Base-by-base conservation (phyloP, 1,140 invertebrate genomes). In the Ostrea edulis region DNA sequence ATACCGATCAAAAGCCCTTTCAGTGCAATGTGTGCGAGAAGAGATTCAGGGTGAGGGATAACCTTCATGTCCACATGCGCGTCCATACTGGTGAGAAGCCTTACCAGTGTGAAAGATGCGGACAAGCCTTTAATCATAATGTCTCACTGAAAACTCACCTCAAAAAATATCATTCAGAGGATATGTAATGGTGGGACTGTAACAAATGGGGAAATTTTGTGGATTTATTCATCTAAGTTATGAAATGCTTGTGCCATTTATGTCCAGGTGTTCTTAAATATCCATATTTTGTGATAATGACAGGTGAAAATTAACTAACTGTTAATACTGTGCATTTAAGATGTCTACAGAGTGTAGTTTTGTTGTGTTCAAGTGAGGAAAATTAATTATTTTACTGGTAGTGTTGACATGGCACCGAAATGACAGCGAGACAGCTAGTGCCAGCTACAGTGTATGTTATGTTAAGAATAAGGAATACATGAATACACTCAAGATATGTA, bases 71-170 rank as follows among this genome's bases (percentile, higher is more conserved):
- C 11, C 68, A 77, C 29, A 22, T 77, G 22, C 68, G 68, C 14
- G 14, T 77, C 8, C 68, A 77, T 29, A 77, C 68, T 22, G 68
- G 68, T 29, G 68, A 77, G 29, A 77, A 77, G 12, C 68, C 68
- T 14, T 77, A 17, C 29, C 25, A 77, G 29, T 77, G 68, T 35
- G 12, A 12, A 12, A 22, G 29, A 9, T 77, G 68, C 35, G 22
- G 22, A 35, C 22, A 77, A 14, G 68, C 68, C 68, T 77, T 77
- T 14, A 77, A 77, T 25, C 68, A 77, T 25, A 77, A 77, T 11
- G 68, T 77, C 14, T 77, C 68, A 2, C 29, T 77, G 9, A 77
- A 77, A 14, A 12, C 22, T 77, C 68, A 77, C 29, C 7, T 29
- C 22, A 77, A 77, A 29, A 77, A 35, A 25, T 77, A 29, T 25